Evolutionary conservation across 2,888 invertebrate genomes (phyloP).

Genomic region (Petrolisthes cinctipes): DNA sequence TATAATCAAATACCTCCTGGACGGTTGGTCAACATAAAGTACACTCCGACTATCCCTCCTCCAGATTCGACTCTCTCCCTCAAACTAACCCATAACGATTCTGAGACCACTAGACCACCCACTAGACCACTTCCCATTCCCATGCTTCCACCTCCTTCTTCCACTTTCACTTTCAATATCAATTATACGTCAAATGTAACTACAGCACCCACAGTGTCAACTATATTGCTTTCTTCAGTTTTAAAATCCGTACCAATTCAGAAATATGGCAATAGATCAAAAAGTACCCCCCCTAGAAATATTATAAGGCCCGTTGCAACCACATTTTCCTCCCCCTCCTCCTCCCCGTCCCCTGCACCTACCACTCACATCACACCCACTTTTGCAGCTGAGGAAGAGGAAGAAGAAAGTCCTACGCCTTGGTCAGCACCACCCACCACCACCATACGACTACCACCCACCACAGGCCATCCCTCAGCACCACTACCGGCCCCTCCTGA

Average conservation of each 20-base stretch:
- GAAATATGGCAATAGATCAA: no score
- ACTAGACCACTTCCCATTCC: neutral
- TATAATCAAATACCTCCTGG: neutral
- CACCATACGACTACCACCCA: neutral
- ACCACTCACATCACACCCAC: constrained; percentile 36
- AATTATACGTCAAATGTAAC: constrained; percentile 7
- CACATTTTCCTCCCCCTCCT: constrained; percentile 1
- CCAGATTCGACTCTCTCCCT: constrained; percentile 28
- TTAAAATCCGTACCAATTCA: neutral
- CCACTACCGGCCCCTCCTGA: no score
- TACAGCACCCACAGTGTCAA: neutral
- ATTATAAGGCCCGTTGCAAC: neutral
- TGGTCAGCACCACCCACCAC: neutral
- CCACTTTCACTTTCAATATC: neutral
- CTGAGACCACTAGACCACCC: neutral
- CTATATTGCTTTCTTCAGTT: neutral
- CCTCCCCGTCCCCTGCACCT: neutral
- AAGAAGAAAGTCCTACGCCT: neutral
- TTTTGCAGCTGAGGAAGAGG: constrained; percentile 45
- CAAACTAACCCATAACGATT: neutral
- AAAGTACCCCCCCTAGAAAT: neutral
- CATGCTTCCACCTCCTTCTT: neutral
- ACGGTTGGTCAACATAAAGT: neutral
- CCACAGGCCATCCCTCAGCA: neutral
- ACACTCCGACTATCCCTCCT: constrained; percentile 7